phyloP scores from a whole-genome alignment of 2,888 invertebrate species.

The Eristalis intricaria region DNA sequence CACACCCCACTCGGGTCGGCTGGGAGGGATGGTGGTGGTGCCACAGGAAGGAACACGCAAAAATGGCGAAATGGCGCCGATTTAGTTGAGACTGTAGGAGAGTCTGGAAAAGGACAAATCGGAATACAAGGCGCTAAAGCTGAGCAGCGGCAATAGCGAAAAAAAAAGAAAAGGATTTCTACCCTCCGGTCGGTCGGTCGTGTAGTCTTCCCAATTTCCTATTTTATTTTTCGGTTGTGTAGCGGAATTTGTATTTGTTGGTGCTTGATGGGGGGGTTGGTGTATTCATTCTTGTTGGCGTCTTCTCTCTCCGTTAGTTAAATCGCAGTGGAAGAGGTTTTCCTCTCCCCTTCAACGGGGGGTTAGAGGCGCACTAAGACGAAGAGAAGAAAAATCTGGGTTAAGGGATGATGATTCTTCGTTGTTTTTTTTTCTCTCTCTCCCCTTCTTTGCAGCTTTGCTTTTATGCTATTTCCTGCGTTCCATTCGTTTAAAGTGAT shows the following conservation, averaged over 20 bases:
- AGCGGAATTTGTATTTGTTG: constrained; percentile 56
- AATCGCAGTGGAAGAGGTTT: constrained; percentile 42
- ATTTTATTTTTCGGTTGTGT: constrained; percentile 66
- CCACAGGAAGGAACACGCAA: constrained; percentile 27
- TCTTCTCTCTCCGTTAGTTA: constrained; percentile 57
- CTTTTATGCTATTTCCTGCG: constrained; percentile 6
- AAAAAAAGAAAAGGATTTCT: constrained; percentile 26
- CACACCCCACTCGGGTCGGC: constrained; percentile 14
- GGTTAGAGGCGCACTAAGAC: not conserved
- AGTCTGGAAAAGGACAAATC: constrained; percentile 40
- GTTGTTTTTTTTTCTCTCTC: not conserved
- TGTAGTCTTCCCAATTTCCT: constrained; percentile 45
- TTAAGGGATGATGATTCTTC: constrained; percentile 36
- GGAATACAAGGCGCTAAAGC: constrained; percentile 1
- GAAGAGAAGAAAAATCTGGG: constrained; percentile 30
- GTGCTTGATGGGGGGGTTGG: not conserved
- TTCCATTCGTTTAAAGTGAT: constrained; percentile 47
- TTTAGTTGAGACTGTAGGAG: constrained; percentile 51
- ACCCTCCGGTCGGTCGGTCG: not conserved
- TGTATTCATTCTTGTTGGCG: constrained; percentile 43
- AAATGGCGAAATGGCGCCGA: constrained; percentile 67
- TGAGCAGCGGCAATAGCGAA: constrained; percentile 7
- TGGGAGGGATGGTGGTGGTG: not conserved
- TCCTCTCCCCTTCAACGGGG: not conserved
- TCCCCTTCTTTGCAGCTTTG: not conserved